Percentiles rank a stretch among this genome's conserved stretches.
These are phyloP conservation scores for Cheilosia vulpina DNA, from an alignment of 2,888 invertebrate species.

Conservation along the genomic window DNA sequence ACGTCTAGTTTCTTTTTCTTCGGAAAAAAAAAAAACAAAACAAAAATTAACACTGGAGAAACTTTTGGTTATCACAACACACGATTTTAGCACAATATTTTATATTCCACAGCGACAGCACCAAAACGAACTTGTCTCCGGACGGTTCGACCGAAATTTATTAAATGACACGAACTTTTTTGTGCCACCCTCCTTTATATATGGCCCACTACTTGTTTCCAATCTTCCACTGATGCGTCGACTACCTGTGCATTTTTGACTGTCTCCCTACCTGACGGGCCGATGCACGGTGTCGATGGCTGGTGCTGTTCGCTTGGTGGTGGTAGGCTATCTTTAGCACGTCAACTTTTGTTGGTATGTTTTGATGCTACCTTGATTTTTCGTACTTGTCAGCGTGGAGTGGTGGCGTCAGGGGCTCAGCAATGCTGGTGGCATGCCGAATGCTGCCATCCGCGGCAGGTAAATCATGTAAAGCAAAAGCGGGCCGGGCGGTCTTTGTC, in stretches of 20 bases:
- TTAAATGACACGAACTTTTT: conserved; percentile 81
- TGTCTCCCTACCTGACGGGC: conserved; percentile 25
- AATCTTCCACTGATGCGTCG: conserved; percentile 31
- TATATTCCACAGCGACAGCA: conserved; percentile 48
- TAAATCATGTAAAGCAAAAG: conserved; percentile 46
- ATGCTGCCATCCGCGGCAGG: conserved; percentile 27
- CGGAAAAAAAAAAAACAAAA: neutral
- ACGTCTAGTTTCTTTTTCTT: conserved; percentile 42
- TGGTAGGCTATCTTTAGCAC: conserved; percentile 59
- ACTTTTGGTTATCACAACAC: conserved; percentile 55
- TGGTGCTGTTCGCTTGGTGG: conserved; percentile 33
- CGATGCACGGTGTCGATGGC: conserved; percentile 40
- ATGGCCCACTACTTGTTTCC: conserved; percentile 72
- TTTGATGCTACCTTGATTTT: conserved; percentile 63
- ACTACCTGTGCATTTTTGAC: conserved; percentile 41
- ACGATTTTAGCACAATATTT: conserved; percentile 17
- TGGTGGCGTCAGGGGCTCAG: conserved; percentile 39
- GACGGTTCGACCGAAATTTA: conserved; percentile 78
- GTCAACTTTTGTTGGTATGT: conserved; percentile 51
- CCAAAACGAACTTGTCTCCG: conserved; percentile 63
- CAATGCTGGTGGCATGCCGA: conserved; percentile 29
- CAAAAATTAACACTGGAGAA: conserved; percentile 74
- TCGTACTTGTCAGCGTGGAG: conserved; percentile 41
- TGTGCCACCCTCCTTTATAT: conserved; percentile 81
- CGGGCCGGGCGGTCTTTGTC: conserved; percentile 25